Conservation (phyloP, 2,797 vertebrate genomes). For the Miichthys miiuy region DNA sequence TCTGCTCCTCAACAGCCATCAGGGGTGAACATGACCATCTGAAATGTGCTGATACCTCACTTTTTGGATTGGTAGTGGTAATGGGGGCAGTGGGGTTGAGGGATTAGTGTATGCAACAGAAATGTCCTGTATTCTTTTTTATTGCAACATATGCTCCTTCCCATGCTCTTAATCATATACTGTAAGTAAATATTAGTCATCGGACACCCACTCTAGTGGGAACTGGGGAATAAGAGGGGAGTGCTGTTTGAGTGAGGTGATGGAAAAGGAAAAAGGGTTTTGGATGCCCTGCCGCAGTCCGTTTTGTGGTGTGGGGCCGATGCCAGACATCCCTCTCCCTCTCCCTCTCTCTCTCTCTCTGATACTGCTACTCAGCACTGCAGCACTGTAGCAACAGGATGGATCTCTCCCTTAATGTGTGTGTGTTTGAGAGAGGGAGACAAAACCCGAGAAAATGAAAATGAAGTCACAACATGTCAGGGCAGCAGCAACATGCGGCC, state of each 20-base stretch:
- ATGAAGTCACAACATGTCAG: slow-evolving; percentile 72
- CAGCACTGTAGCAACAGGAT: slow-evolving; percentile 77
- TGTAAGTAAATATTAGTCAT: slow-evolving; percentile 67
- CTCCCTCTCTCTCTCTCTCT: slow-evolving; percentile 37
- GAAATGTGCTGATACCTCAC: slow-evolving; percentile 76
- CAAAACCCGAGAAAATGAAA: slow-evolving; percentile 49
- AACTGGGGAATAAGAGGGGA: slow-evolving; percentile 15
- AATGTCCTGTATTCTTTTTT: slow-evolving; percentile 56
- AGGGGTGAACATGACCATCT: slow-evolving; percentile 58
- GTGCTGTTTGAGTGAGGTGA: slow-evolving; percentile 43
- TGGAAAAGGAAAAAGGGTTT: slow-evolving; percentile 45
- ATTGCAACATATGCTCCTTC: slow-evolving; percentile 53
- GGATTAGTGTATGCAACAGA: slow-evolving; percentile 54
- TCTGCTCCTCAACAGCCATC: slow-evolving; percentile 66
- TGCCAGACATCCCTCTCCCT: slow-evolving; percentile 61
- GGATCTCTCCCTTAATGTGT: slow-evolving; percentile 59
- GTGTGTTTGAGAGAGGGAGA: slow-evolving; percentile 34
- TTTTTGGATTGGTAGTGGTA: slow-evolving; percentile 57
- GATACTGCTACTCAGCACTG: slow-evolving; percentile 79
- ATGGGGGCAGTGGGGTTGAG: slow-evolving; percentile 39
- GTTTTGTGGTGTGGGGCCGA: slow-evolving; percentile 63
- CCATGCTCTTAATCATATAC: slow-evolving; percentile 56
- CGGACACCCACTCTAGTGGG: slow-evolving; percentile 31
- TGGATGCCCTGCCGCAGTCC: slow-evolving; percentile 72
- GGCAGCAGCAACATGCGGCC: slow-evolving; percentile 54